A percentile compares a stretch with the other conserved stretches of the same genome.
These are phyloP conservation scores for Drosophila aff. DNA, from an alignment of 1,140 invertebrate genomes.

Conservation along the genomic window DNA sequence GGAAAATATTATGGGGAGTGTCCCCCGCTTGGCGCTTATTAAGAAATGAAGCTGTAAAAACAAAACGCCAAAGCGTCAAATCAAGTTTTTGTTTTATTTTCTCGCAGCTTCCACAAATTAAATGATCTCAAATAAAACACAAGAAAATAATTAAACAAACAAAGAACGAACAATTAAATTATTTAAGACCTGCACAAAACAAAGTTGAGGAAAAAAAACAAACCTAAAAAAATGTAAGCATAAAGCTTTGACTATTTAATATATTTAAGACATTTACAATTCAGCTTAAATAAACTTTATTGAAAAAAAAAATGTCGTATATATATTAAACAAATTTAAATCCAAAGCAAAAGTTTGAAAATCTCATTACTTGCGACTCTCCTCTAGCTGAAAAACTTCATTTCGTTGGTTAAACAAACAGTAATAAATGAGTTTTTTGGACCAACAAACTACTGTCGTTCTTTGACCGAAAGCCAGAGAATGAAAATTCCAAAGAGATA, in stretches of 20 bases:
- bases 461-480: constrained; percentile 10
- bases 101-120: constrained; percentile 28
- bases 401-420: constrained; percentile 27
- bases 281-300: background rate
- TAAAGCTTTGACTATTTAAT: background rate
- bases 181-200: background rate
- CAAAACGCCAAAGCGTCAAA: constrained; percentile 72
- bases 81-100: constrained; percentile 60
- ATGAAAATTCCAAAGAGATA: constrained; percentile 7
- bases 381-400: background rate
- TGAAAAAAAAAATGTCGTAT: background rate
- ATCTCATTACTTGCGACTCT: background rate
- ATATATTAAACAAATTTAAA: background rate
- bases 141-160: constrained; percentile 9
- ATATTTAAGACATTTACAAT: background rate
- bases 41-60: constrained; percentile 78
- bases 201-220: background rate
- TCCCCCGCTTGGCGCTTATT: constrained; percentile 71
- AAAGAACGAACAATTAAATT: background rate
- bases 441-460: constrained; percentile 16
- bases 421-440: constrained; percentile 40
- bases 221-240: background rate
- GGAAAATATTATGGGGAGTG: background rate
- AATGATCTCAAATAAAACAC: constrained; percentile 2
- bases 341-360: background rate